phyloP scores from a whole-genome alignment of 2,888 invertebrate species.

The Pimpla rufipes region DNA sequence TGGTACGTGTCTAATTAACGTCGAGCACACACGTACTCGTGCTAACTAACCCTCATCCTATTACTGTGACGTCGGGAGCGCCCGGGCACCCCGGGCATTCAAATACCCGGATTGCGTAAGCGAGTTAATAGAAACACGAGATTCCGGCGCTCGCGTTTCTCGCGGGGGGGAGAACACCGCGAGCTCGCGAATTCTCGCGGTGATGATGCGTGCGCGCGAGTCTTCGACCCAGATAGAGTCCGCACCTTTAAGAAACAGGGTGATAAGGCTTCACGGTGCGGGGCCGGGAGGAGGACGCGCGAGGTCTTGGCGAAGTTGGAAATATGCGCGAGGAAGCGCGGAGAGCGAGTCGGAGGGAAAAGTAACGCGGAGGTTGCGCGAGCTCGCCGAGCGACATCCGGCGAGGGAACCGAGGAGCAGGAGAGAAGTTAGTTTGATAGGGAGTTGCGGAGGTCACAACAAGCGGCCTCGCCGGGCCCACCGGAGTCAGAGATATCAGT shows the following conservation, averaged over 20 bases:
- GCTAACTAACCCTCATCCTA: slow-evolving; percentile 70
- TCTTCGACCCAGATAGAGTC: background rate
- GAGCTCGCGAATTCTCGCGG: background rate
- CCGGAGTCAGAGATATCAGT: slow-evolving; percentile 67
- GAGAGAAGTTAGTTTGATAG: slow-evolving; percentile 50
- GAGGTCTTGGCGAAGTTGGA: background rate
- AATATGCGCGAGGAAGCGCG: slow-evolving; percentile 13
- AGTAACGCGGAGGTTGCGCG: slow-evolving; percentile 16
- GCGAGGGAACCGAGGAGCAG: slow-evolving; percentile 12
- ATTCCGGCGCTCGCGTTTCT: slow-evolving; percentile 47
- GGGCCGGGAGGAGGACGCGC: background rate
- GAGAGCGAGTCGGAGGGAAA: background rate
- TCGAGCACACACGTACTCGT: slow-evolving; percentile 69
- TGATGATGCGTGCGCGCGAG: background rate
- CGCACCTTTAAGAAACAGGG: background rate
- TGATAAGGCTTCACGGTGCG: background rate
- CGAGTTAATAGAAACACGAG: slow-evolving; percentile 65
- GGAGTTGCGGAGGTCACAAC: slow-evolving; percentile 56
- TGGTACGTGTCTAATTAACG: slow-evolving; percentile 72
- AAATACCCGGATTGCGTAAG: slow-evolving; percentile 57
- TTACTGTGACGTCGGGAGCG: slow-evolving; percentile 47
- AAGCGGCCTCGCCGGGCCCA: slow-evolving; percentile 45
- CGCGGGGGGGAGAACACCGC: background rate
- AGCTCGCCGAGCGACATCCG: slow-evolving; percentile 25
- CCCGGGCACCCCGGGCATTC: slow-evolving; percentile 31